Evolutionary conservation across 1,140 invertebrate species (phyloP).

Genomic region (Penaeus chinensis): DNA sequence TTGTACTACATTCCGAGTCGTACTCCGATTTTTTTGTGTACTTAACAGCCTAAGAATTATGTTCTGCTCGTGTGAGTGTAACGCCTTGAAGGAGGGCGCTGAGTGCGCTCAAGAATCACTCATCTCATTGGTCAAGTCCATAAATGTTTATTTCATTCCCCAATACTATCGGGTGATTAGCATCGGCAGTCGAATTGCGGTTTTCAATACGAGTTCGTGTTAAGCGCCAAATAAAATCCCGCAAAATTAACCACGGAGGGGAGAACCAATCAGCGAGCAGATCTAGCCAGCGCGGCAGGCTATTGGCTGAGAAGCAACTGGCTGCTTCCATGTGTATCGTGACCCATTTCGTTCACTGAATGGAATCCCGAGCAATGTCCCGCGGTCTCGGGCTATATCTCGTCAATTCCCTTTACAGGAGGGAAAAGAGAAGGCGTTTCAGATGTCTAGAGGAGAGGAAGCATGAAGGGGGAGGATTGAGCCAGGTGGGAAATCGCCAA

Average conservation of each 20-base stretch:
- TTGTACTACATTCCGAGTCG: too few relatives aligned
- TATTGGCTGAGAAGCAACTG: conserved; percentile 42
- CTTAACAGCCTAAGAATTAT: too few relatives aligned
- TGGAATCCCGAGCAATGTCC: background rate
- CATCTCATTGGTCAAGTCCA: too few relatives aligned
- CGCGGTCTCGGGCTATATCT: too few relatives aligned
- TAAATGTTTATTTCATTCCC: too few relatives aligned
- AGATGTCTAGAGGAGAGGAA: too few relatives aligned
- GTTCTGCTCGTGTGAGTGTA: too few relatives aligned
- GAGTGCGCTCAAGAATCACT: too few relatives aligned
- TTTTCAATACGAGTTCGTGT: conserved; percentile 19
- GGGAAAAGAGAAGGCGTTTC: too few relatives aligned
- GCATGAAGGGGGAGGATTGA: background rate
- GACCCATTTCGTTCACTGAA: background rate
- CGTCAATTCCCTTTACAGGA: too few relatives aligned
- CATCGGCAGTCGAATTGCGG: background rate
- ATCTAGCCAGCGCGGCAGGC: conserved; percentile 14
- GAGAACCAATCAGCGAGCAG: conserved; percentile 13
- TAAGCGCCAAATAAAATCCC: conserved; percentile 35
- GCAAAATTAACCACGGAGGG: conserved; percentile 23
- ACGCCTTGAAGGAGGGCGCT: too few relatives aligned
- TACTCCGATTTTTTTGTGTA: too few relatives aligned
- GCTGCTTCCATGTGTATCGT: conserved; percentile 12
- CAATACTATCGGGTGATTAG: background rate
- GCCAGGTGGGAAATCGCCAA: background rate